Evolutionary conservation across 2,888 invertebrate species (phyloP).

Genomic region (Hirtodrosophila cameraria): DNA sequence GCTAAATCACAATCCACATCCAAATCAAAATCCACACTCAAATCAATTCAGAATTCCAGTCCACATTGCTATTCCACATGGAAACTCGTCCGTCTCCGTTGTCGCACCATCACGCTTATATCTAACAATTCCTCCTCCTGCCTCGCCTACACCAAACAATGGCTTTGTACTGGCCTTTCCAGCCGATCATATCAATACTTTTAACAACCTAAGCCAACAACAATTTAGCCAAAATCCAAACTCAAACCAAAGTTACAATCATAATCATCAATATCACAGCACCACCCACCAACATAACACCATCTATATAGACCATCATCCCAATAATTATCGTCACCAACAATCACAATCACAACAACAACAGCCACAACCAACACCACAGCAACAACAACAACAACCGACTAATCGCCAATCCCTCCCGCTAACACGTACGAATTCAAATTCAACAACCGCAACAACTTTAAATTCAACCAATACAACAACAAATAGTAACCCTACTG

Average conservation of each 20-base stretch:
- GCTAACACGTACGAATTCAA: conserved; percentile 82
- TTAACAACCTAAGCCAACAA: conserved; percentile 30
- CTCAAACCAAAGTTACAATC: conserved; percentile 33
- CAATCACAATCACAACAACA: conserved; percentile 50
- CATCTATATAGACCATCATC: conserved; percentile 49
- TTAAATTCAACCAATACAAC: conserved; percentile 82
- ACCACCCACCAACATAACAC: conserved; percentile 37
- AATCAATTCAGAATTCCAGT: too few species aligned
- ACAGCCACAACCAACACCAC: conserved; percentile 46
- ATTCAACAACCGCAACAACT: conserved; percentile 84
- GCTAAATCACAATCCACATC: neutral
- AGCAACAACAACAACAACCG: conserved; percentile 76
- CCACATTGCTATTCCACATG: too few species aligned
- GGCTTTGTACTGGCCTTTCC: conserved; percentile 50
- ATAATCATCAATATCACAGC: conserved; percentile 51
- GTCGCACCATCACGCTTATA: conserved; percentile 36
- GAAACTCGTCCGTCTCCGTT: conserved; percentile 73
- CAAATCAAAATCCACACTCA: conserved; percentile 7
- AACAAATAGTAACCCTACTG: conserved; percentile 83
- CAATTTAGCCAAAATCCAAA: conserved; percentile 24
- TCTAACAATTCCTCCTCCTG: conserved; percentile 9
- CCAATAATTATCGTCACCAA: conserved; percentile 27
- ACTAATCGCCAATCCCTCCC: conserved; percentile 82
- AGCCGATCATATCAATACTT: conserved; percentile 23
- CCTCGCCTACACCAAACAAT: conserved; percentile 17